Base-by-base conservation (phyloP, 2,113 vertebrate species). In the Dolichallabes microphthalmus region DNA sequence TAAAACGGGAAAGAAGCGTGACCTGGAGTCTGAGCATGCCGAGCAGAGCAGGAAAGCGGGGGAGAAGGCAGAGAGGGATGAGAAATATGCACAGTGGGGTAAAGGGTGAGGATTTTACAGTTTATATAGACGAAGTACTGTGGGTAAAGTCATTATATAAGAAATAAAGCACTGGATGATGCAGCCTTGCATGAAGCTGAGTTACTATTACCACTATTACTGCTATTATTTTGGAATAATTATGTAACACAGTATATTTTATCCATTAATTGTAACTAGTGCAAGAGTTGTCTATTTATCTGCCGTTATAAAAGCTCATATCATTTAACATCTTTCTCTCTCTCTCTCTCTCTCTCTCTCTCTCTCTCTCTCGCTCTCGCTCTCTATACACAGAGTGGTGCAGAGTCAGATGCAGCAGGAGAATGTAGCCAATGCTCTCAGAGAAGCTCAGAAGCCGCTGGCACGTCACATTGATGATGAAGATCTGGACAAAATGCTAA, bases 51-150 rank as follows among this genome's bases (percentile, higher is more conserved):
- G 79, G 92, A 95, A 95, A 89, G 96, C 93, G 11, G 95, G 93
- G 73, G 95, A 95, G 17, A 93, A 96, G 85, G 93, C 95, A 0
- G 92, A 95, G 90, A 95, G 95, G 30, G 96, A 97, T 0, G 95
- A 96, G 86, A 96, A 96, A 45, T 99, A 99, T 0, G 96, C 97
- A 71, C 94, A 94, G 81, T 99, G 98, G 98, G 98, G 98, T 0
- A 97, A 93, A 93, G 98, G 98, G 98, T 99, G 85, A 95, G 93
- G 20, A 30, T 53, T 81, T 83, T 11, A 20, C 82, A 8, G 12
- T 50, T 4, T 77, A 17, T 58, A 20, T 22, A 57, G 17, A 60
- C 50, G 30, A 13, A 17, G 74, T 14, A 30, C 14, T 13, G 13
- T 75, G 14, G 39, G 50, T 50, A 4, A 11, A 7, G 19, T 68